Evolutionary conservation across 92 coral and sea anemone genomes (phyloP), one percentile per base, ranked within the genome.

Genomic region (Galaxea fascicularis): DNA sequence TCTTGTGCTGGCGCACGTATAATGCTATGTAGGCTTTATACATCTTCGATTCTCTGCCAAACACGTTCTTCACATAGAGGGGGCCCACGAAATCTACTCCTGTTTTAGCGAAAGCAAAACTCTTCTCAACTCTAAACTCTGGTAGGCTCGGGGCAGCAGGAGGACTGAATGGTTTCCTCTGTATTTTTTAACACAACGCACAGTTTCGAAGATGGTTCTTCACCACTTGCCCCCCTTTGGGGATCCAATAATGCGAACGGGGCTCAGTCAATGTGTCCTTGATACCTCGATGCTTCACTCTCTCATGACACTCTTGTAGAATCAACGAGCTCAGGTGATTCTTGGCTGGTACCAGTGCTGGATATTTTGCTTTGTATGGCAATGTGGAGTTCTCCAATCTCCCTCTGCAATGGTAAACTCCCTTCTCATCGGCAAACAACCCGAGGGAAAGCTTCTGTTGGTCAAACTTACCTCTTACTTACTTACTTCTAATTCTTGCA

Each of bases 41-140:
- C 86, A 80, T 87, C 64, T 79, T 81, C 4, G 85, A 30, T 45
- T 85, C 67, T 73, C 58, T 78, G 53, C 86, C 67, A 26, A 35
- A 73, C 29, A 79, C 52, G 21, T 69, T 59, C 56, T 79, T 91
- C 24, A 46, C 71, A 65, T 80, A 90, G 21, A 90, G 78, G 13
- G 87, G 90, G 35, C 88, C 85, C 24, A 83, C 53, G 45, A 90
- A 76, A 31, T 90, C 80, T 26, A 91, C 80, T 12, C 89, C 89
- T 14, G 88, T 77, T 49, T 78, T 82, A 21, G 94, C 35, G 45
- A 86, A 86, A 12, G 90, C 80, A 21, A 83, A 83, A 17, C 79
- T 51, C 24, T 74, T 25, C 64, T 59, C 51, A 0, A 74, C 77
- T 57, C 90, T 73, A 39, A 79, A 85, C 58, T 71, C 67, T 27